These are phyloP conservation scores for Amphiprion ocellaris DNA, from an alignment of 2,113 vertebrate species.

Conservation along the genomic window DNA sequence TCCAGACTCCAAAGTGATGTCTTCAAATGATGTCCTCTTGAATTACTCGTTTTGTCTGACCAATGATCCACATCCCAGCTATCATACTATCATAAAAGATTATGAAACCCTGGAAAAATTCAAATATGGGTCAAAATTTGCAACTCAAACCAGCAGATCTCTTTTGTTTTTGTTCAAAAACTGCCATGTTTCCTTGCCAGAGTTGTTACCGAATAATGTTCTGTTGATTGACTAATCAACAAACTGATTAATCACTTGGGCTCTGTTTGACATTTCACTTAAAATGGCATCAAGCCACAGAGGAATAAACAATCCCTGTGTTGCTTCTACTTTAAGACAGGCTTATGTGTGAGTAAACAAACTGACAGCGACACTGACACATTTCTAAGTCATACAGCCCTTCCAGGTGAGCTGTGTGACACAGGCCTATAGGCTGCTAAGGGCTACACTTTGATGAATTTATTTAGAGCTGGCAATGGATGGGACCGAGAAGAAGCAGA, in stretches of 20 bases:
- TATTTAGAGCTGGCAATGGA: slow-evolving; percentile 52
- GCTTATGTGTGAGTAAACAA: slow-evolving; percentile 60
- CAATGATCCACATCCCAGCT: too few relatives aligned
- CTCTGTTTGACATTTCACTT: background rate
- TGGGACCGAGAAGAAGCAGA: slow-evolving; percentile 16
- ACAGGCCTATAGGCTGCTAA: slow-evolving; percentile 68
- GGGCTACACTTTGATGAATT: slow-evolving; percentile 65
- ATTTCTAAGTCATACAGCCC: slow-evolving; percentile 44
- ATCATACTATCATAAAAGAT: too few relatives aligned
- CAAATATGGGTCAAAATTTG: too few relatives aligned
- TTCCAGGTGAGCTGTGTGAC: slow-evolving; percentile 58
- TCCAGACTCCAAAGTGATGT: too few relatives aligned
- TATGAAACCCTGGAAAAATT: too few relatives aligned
- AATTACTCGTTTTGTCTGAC: too few relatives aligned
- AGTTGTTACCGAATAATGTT: background rate
- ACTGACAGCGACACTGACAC: slow-evolving; percentile 66
- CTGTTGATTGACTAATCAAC: background rate
- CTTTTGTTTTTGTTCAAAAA: background rate
- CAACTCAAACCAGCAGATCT: background rate
- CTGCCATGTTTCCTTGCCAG: background rate
- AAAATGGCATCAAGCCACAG: slow-evolving; percentile 18
- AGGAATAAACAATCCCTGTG: slow-evolving; percentile 42
- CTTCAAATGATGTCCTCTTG: too few relatives aligned
- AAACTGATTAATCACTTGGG: background rate
- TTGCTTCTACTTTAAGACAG: slow-evolving; percentile 23